phyloP scores from a whole-genome alignment of 2,797 vertebrate genomes.

The Podarcis siculus region DNA sequence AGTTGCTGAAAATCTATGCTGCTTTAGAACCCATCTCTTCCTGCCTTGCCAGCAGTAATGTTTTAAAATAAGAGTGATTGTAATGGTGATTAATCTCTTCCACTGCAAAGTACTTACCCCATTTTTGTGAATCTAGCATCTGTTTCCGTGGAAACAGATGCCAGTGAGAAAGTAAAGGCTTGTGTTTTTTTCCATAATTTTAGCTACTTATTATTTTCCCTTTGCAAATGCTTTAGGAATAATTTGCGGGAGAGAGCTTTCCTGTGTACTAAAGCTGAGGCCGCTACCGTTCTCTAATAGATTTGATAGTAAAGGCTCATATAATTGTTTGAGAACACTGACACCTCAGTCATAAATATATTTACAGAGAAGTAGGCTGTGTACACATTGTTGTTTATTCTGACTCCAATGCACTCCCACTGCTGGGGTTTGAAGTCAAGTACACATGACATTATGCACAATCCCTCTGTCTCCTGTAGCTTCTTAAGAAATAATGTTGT shows the following conservation, averaged over 20 bases:
- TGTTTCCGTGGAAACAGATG: constrained; percentile 62
- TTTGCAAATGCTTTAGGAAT: neutral
- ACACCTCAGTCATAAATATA: neutral
- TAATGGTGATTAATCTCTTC: constrained; percentile 55
- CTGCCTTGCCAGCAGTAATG: constrained; percentile 35
- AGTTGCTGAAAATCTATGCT: constrained; percentile 14
- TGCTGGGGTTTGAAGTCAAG: too few relatives aligned
- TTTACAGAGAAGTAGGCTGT: neutral
- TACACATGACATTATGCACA: too few relatives aligned
- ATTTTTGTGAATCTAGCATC: constrained; percentile 60
- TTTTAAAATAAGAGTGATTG: constrained; percentile 59
- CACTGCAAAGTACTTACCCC: constrained; percentile 61
- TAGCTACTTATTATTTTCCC: constrained; percentile 17
- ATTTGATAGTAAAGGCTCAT: neutral
- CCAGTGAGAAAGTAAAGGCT: neutral
- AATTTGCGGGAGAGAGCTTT: neutral
- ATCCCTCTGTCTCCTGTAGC: too few relatives aligned
- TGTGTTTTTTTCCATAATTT: neutral
- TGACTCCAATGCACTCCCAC: too few relatives aligned
- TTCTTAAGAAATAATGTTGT: too few relatives aligned
- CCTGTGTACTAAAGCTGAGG: neutral
- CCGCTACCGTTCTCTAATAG: neutral
- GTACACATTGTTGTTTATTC: too few relatives aligned
- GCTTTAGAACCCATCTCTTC: constrained; percentile 38
- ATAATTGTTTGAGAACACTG: neutral